phyloP scores from a whole-genome alignment of 1,140 invertebrate species.

The Forficula auricularia region DNA sequence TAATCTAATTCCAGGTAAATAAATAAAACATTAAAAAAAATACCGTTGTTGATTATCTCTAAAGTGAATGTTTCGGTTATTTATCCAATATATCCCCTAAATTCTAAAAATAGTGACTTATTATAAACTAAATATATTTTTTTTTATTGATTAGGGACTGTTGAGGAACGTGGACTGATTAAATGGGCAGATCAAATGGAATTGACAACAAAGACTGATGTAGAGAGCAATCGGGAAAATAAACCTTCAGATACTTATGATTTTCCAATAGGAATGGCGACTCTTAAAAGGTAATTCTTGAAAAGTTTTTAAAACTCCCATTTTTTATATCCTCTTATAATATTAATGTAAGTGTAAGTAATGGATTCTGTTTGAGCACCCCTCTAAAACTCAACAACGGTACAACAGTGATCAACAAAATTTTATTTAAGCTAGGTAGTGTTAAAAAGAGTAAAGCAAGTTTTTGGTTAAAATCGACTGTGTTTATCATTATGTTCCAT shows the following conservation, averaged over 20 bases:
- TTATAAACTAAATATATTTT: background rate
- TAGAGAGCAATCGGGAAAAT: constrained; percentile 24
- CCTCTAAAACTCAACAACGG: no score
- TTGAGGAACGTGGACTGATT: constrained; percentile 44
- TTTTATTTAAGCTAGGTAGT: no score
- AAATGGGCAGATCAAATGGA: constrained; percentile 55
- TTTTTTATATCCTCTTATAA: no score
- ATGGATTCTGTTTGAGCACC: no score
- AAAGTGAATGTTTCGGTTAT: background rate
- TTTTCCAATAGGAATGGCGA: constrained; percentile 49
- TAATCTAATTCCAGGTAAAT: constrained; percentile 64
- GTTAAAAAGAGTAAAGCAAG: no score
- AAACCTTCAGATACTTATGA: constrained; percentile 42
- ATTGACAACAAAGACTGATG: constrained; percentile 26
- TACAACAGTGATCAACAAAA: no score
- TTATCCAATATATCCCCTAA: background rate
- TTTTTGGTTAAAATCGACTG: no score
- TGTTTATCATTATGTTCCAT: no score
- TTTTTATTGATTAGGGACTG: constrained; percentile 32
- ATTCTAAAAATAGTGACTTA: background rate
- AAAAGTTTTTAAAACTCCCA: no score
- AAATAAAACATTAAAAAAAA: background rate
- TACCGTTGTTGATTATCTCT: background rate
- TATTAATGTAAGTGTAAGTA: no score
- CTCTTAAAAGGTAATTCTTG: constrained; percentile 35